Percentiles rank a stretch among this genome's conserved stretches.
These are phyloP conservation scores for Zosterops hypoxanthus DNA, from an alignment of 2,113 vertebrate genomes.

Conservation along the genomic window DNA sequence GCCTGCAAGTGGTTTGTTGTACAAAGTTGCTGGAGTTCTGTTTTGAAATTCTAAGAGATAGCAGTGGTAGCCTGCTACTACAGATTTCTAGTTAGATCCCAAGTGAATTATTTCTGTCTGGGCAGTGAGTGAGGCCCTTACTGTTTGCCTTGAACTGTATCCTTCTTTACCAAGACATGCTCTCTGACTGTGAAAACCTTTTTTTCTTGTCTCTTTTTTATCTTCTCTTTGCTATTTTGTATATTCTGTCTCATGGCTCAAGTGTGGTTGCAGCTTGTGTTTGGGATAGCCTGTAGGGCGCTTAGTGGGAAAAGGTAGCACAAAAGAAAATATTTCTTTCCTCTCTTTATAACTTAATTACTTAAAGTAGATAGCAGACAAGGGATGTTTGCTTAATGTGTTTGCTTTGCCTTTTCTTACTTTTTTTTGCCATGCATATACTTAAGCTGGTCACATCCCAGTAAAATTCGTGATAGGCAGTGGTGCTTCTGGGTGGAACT, in stretches of 20 bases:
- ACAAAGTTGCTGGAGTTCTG: background rate
- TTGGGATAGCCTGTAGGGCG: background rate
- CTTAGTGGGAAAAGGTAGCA: background rate
- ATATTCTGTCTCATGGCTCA: background rate
- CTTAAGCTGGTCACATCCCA: background rate
- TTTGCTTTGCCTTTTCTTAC: background rate
- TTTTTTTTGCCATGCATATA: accelerated
- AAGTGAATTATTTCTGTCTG: background rate
- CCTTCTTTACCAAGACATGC: background rate
- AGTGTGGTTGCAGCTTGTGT: background rate
- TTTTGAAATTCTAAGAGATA: background rate
- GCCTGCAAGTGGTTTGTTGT: background rate
- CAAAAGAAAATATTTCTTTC: background rate
- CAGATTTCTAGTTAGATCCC: background rate
- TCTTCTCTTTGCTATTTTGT: background rate
- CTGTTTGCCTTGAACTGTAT: background rate
- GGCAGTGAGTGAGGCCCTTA: background rate
- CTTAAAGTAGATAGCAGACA: background rate
- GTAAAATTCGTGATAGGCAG: accelerated
- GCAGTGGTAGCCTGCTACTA: background rate
- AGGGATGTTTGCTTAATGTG: background rate
- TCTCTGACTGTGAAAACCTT: background rate
- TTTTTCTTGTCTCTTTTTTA: background rate
- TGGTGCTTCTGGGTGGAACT: background rate
- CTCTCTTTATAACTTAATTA: background rate